A percentile compares a stretch with the other conserved stretches of the same genome.
Conservation (phyloP, 1,140 invertebrate genomes). For the Manduca sexta region DNA sequence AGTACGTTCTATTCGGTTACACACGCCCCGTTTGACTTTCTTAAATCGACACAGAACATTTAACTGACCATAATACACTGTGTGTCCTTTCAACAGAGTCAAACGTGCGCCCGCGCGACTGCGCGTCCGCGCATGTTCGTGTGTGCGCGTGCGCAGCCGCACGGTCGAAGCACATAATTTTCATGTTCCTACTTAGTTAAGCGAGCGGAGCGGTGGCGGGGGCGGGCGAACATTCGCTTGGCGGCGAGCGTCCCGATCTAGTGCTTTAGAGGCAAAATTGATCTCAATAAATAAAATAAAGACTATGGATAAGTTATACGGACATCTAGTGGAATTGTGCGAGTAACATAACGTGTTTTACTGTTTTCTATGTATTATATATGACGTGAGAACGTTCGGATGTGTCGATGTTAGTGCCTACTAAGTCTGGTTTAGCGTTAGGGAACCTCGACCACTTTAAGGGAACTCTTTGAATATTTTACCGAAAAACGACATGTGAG, state of each 20-base stretch:
- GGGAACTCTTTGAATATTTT: slow-evolving; percentile 47
- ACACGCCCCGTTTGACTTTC: slow-evolving; percentile 18
- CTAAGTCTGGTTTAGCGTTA: slow-evolving; percentile 62
- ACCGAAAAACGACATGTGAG: slow-evolving; percentile 55
- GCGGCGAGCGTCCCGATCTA: slow-evolving; percentile 36
- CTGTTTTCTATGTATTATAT: slow-evolving; percentile 67
- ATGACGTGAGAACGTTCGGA: slow-evolving; percentile 46
- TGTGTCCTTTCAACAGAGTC: slow-evolving; percentile 26
- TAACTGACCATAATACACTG: slow-evolving; percentile 11
- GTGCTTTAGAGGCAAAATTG: slow-evolving; percentile 63
- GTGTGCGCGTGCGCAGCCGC: too few species aligned
- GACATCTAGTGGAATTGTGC: slow-evolving; percentile 68
- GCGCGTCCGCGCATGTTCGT: too few species aligned
- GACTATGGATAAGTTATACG: slow-evolving; percentile 56
- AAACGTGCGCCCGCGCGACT: not conserved
- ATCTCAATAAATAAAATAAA: slow-evolving; percentile 69
- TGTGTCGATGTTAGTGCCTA: slow-evolving; percentile 66
- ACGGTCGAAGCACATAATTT: slow-evolving; percentile 5
- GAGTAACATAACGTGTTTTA: slow-evolving; percentile 56
- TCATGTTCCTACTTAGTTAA: slow-evolving; percentile 12
- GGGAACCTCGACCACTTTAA: slow-evolving; percentile 62
- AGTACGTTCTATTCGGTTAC: not conserved
- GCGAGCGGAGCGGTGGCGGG: slow-evolving; percentile 20
- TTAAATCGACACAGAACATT: slow-evolving; percentile 22
- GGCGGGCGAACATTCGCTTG: slow-evolving; percentile 16